Conservation (phyloP, 2,888 invertebrate genomes). For the Agrotis exclamationis region DNA sequence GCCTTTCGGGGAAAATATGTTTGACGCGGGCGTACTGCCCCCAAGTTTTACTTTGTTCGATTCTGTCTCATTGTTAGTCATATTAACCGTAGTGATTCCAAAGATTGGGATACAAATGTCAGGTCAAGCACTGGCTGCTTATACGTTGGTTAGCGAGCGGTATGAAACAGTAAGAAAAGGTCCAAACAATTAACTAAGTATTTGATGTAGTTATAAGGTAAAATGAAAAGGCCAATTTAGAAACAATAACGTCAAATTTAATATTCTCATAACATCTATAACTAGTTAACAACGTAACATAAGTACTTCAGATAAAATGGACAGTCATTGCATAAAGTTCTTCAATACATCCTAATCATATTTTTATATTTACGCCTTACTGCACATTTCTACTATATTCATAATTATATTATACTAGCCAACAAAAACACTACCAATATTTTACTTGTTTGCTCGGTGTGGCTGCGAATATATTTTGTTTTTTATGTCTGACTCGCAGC, state of each 20-base stretch:
- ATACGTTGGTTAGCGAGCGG: neutral
- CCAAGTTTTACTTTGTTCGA: neutral
- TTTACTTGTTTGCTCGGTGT: conserved; percentile 63
- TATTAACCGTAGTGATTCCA: neutral
- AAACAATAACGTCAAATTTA: conserved; percentile 70
- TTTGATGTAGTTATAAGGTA: neutral
- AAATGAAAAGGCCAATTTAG: conserved; percentile 39
- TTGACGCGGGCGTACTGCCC: neutral
- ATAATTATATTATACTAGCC: conserved; percentile 62
- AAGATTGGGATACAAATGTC: neutral
- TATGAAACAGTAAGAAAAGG: neutral
- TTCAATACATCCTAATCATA: conserved; percentile 57
- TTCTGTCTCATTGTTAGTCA: neutral
- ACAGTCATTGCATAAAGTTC: conserved; percentile 68
- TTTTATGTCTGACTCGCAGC: conserved; percentile 67
- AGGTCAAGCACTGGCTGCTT: neutral
- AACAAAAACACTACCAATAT: conserved; percentile 65
- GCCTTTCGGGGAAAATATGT: neutral
- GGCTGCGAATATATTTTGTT: conserved; percentile 70
- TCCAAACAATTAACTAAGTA: too few species aligned
- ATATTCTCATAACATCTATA: conserved; percentile 81
- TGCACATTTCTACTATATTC: conserved; percentile 50
- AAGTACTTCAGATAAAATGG: conserved; percentile 70
- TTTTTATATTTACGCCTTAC: conserved; percentile 47
- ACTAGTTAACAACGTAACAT: conserved; percentile 87